Evolutionary conservation across 2,888 invertebrate species (phyloP), one percentile per base, ranked within the genome.

Genomic region (Atrina japonica): DNA sequence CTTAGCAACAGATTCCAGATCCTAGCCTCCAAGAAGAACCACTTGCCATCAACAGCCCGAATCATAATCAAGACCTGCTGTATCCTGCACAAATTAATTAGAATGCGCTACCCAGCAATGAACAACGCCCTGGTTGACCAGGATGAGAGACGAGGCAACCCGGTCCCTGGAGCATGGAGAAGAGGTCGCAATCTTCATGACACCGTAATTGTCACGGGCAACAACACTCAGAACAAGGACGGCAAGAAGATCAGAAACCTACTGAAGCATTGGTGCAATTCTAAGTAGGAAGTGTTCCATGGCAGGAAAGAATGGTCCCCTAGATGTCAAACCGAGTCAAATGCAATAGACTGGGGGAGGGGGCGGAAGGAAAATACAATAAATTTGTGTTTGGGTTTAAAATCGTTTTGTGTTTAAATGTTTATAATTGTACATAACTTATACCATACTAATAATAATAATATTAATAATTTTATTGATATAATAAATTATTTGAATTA

Each of bases 1-100:
- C n/a, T n/a, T n/a, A n/a, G n/a, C n/a, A n/a, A n/a, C n/a, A n/a
- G n/a, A n/a, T n/a, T n/a, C n/a, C n/a, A n/a, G n/a, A n/a, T n/a
- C n/a, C n/a, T 41, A 41, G 41, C 41, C 41, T 41, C 41, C 9
- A 41, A 41, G 41, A 41, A 11, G 41, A 41, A 41, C 41, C 41
- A 41, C 66, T 45, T 41, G 41, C 41, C 41, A 41, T 41, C 41
- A 41, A 41, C 41, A 41, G n/a, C n/a, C n/a, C n/a, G n/a, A n/a
- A n/a, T n/a, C n/a, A n/a, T n/a, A n/a, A n/a, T n/a, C n/a, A n/a
- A 41, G 41, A 41, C 41, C 41, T 70, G 65, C 61, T 43, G 59
- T 11, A 6, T 45, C 47, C 76, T 78, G 23, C 77, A 79, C 68
- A 76, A 76, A 55, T 59, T 77, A 58, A 73, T 79, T 72, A 21